Percentiles rank a stretch among this genome's conserved stretches.
Conservation (phyloP, 2,888 invertebrate species). For the Leptinotarsa tumamoca region DNA sequence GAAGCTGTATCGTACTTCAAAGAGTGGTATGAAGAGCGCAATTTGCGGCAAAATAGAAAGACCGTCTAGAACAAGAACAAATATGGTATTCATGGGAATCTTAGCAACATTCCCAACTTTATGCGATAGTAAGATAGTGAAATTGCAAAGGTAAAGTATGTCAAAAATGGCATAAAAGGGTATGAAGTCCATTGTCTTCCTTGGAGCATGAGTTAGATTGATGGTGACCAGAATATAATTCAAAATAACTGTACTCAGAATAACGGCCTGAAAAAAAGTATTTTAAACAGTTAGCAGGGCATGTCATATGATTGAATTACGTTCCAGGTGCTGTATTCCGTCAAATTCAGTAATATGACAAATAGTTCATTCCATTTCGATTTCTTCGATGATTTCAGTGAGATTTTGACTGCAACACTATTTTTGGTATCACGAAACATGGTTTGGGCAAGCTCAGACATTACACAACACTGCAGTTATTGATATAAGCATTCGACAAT, state of each 20-base stretch:
- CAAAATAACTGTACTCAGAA: constrained; percentile 27
- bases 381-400: not conserved
- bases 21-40: constrained; percentile 22
- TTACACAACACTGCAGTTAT: too few species aligned
- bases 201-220: constrained; percentile 25
- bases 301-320: constrained; percentile 17
- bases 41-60: constrained; percentile 35
- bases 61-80: constrained; percentile 39
- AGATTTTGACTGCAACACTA: not conserved
- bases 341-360: not conserved
- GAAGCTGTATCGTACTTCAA: constrained; percentile 24
- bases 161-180: constrained; percentile 39
- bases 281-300: not conserved
- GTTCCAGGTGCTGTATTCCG: constrained; percentile 21
- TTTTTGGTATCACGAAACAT: not conserved
- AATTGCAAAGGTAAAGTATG: constrained; percentile 39
- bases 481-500: not conserved
- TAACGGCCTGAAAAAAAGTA: constrained; percentile 32
- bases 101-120: constrained; percentile 33
- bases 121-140: constrained; percentile 35
- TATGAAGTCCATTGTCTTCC: constrained; percentile 14
- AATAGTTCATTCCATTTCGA: constrained; percentile 18
- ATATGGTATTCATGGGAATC: constrained; percentile 17
- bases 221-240: constrained; percentile 37
- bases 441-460: not conserved